These are phyloP conservation scores for Zaprionus tsacasi DNA, from an alignment of 1,140 invertebrate genomes.

Conservation along the genomic window DNA sequence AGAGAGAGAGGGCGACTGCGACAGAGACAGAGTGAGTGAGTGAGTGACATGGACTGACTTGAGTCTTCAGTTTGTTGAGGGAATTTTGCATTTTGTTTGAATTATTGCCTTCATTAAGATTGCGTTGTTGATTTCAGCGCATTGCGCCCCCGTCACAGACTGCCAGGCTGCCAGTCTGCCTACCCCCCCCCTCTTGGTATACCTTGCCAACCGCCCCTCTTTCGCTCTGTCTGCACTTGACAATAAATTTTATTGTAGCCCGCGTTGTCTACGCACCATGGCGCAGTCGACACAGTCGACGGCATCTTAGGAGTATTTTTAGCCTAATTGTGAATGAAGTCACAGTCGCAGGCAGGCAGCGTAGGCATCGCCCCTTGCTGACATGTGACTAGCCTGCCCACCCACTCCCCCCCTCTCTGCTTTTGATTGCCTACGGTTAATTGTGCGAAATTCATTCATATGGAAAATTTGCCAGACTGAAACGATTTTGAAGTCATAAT, in stretches of 20 bases:
- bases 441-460: slow-evolving; percentile 78
- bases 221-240: slow-evolving; percentile 66
- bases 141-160: slow-evolving; percentile 38
- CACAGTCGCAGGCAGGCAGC: background rate
- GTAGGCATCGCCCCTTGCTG: slow-evolving; percentile 46
- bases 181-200: background rate
- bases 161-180: slow-evolving; percentile 47
- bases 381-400: slow-evolving; percentile 50
- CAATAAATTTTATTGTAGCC: slow-evolving; percentile 72
- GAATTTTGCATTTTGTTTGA: slow-evolving; percentile 83
- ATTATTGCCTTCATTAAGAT: slow-evolving; percentile 84
- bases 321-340: slow-evolving; percentile 79
- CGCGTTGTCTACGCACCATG: slow-evolving; percentile 43
- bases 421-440: slow-evolving; percentile 50
- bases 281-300: slow-evolving; percentile 5
- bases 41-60: slow-evolving; percentile 58
- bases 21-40: slow-evolving; percentile 38
- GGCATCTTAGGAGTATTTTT: slow-evolving; percentile 64
- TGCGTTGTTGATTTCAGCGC: slow-evolving; percentile 77
- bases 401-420: slow-evolving; percentile 15
- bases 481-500: slow-evolving; percentile 75
- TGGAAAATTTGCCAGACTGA: slow-evolving; percentile 80
- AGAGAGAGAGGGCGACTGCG: slow-evolving; percentile 14
- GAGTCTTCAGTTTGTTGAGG: slow-evolving; percentile 66
- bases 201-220: too few species aligned